Conservation (phyloP, 2,797 vertebrate species). For the Enteromius thamalakanensis region DNA sequence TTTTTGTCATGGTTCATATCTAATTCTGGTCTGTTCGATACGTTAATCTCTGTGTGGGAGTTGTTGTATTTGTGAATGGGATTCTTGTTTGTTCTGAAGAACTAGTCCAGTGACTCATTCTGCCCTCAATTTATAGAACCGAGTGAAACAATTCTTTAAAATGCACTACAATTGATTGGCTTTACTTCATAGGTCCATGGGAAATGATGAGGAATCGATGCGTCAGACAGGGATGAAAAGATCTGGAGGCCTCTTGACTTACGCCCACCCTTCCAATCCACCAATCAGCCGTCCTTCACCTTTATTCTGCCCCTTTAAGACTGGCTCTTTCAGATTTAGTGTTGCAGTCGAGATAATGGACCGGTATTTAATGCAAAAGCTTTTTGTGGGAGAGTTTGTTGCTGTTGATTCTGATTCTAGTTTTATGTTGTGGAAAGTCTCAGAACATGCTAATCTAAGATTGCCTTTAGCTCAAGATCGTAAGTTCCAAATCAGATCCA, state of each 20-base stretch:
- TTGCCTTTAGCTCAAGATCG: neutral
- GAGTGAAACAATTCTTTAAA: constrained; percentile 36
- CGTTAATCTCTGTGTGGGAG: constrained; percentile 28
- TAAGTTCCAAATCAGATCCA: neutral
- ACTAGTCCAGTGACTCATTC: constrained; percentile 25
- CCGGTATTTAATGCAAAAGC: neutral
- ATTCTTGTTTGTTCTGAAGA: constrained; percentile 1
- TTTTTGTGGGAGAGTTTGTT: constrained; percentile 23
- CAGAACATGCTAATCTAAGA: neutral
- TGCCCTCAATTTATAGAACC: constrained; percentile 40
- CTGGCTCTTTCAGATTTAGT: constrained; percentile 9
- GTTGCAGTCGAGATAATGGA: constrained; percentile 15
- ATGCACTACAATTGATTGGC: constrained; percentile 55
- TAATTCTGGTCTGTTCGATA: neutral
- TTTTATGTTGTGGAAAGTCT: constrained; percentile 13
- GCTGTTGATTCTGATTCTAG: neutral
- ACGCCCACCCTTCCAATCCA: constrained; percentile 11
- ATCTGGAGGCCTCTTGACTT: constrained; percentile 8
- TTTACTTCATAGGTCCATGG: constrained; percentile 46
- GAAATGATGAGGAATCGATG: constrained; percentile 54
- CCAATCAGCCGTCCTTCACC: constrained; percentile 21
- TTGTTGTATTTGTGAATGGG: constrained; percentile 37
- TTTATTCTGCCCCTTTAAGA: constrained; percentile 21
- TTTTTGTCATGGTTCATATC: neutral
- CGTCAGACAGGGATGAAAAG: constrained; percentile 44